Percentiles rank a stretch among this genome's conserved stretches.
phyloP scores from a whole-genome alignment of 1,140 invertebrate genomes.

The Hermetia illucens region DNA sequence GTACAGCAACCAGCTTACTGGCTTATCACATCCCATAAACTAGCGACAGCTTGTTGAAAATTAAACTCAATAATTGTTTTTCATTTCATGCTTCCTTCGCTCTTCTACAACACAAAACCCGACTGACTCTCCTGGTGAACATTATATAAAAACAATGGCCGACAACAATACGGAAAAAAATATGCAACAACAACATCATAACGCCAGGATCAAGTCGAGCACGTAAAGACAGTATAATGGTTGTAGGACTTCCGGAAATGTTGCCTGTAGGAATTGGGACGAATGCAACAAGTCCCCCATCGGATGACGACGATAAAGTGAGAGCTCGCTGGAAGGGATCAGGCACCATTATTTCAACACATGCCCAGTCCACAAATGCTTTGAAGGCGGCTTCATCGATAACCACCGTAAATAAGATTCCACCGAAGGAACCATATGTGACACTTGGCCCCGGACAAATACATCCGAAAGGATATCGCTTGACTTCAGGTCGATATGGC shows the following conservation, averaged over 20 bases:
- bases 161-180: too few relatives aligned
- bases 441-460: constrained; percentile 60
- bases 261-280: constrained; percentile 22
- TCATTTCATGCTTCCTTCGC: too few relatives aligned
- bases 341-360: constrained; percentile 26
- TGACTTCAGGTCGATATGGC: constrained; percentile 50
- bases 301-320: constrained; percentile 24
- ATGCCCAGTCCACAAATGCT: not conserved
- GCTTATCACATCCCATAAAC: too few relatives aligned
- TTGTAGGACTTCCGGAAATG: constrained; percentile 11
- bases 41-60: too few relatives aligned
- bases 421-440: constrained; percentile 3
- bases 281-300: constrained; percentile 33
- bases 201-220: not conserved
- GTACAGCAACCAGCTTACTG: too few relatives aligned
- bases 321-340: constrained; percentile 28
- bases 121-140: too few relatives aligned
- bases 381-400: constrained; percentile 24
- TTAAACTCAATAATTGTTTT: too few relatives aligned
- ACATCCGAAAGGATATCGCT: constrained; percentile 52
- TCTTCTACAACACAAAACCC: too few relatives aligned
- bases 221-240: constrained; percentile 6
- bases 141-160: too few relatives aligned
- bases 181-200: constrained; percentile 4
- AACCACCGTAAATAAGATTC: constrained; percentile 15